Conservation (phyloP, 2,888 invertebrate genomes). For the Zonitis immaculata region DNA sequence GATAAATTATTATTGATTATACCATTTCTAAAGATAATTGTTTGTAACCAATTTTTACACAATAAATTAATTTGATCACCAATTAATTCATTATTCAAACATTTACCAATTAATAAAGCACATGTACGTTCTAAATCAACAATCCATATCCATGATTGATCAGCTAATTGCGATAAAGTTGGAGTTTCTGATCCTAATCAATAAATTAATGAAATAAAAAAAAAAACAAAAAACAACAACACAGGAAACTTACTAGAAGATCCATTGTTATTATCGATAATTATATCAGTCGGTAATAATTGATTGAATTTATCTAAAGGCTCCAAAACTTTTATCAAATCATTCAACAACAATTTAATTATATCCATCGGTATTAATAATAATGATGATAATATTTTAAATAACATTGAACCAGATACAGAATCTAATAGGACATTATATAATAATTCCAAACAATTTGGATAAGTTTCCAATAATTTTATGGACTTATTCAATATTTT, state of each 20-base stretch:
- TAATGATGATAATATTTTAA: slow-evolving; percentile 54
- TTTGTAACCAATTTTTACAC: slow-evolving; percentile 50
- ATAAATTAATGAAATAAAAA: slow-evolving; percentile 1
- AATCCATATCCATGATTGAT: slow-evolving; percentile 55
- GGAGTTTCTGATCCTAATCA: slow-evolving; percentile 50
- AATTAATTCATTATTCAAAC: slow-evolving; percentile 55
- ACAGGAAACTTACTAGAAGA: slow-evolving; percentile 31
- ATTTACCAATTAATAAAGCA: slow-evolving; percentile 57
- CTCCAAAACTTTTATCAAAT: slow-evolving; percentile 45
- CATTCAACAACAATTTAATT: slow-evolving; percentile 42
- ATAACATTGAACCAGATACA: slow-evolving; percentile 56
- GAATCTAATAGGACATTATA: slow-evolving; percentile 53
- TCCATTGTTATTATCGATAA: slow-evolving; percentile 38
- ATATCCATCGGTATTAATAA: slow-evolving; percentile 51
- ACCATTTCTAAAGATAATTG: slow-evolving; percentile 44
- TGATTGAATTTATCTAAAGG: slow-evolving; percentile 47
- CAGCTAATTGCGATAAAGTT: slow-evolving; percentile 48
- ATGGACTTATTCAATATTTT: slow-evolving; percentile 41
- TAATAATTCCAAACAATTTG: slow-evolving; percentile 44
- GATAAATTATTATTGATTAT: slow-evolving; percentile 28
- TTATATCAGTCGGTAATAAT: slow-evolving; percentile 43
- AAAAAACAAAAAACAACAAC: not conserved
- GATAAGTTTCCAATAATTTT: slow-evolving; percentile 41
- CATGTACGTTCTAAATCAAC: slow-evolving; percentile 58
- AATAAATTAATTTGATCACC: slow-evolving; percentile 47